phyloP scores from a whole-genome alignment of 2,113 vertebrate species.

The Anolis carolinensis region DNA sequence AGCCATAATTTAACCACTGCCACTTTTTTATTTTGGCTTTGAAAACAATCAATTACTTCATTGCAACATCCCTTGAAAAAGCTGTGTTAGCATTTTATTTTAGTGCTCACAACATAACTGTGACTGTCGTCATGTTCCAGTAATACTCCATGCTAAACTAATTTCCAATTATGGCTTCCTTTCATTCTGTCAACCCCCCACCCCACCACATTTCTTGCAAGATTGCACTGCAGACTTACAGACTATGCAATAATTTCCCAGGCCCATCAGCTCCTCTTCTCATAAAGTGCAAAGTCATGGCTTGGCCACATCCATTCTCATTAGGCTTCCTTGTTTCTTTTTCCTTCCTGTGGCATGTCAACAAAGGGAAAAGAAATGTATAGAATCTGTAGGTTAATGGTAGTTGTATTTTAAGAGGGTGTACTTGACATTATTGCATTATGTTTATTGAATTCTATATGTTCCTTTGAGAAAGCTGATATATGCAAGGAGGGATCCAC shows the following conservation, averaged over 20 bases:
- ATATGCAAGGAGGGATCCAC: background rate
- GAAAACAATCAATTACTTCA: background rate
- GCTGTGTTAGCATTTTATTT: slow-evolving; percentile 18
- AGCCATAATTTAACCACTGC: background rate
- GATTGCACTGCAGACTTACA: slow-evolving; percentile 15
- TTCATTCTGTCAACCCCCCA: slow-evolving; percentile 1
- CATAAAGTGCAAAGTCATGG: background rate
- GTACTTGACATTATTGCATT: background rate
- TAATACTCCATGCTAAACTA: slow-evolving; percentile 36
- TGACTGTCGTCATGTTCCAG: slow-evolving; percentile 5
- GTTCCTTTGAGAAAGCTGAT: background rate
- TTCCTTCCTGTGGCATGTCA: background rate
- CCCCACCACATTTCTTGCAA: slow-evolving; percentile 15
- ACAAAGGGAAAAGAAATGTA: too few relatives aligned
- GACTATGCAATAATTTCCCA: background rate
- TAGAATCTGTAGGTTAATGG: background rate
- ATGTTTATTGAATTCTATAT: background rate
- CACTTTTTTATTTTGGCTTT: background rate
- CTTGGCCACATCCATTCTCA: background rate
- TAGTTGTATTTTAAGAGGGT: too few relatives aligned
- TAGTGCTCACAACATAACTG: background rate
- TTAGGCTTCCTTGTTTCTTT: too few relatives aligned
- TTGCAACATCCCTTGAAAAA: background rate
- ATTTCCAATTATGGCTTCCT: slow-evolving; percentile 31
- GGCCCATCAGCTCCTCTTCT: background rate